Evolutionary conservation across 1,140 invertebrate genomes (phyloP), one percentile per base, ranked within the genome.

Genomic region (Idris sp.): DNA sequence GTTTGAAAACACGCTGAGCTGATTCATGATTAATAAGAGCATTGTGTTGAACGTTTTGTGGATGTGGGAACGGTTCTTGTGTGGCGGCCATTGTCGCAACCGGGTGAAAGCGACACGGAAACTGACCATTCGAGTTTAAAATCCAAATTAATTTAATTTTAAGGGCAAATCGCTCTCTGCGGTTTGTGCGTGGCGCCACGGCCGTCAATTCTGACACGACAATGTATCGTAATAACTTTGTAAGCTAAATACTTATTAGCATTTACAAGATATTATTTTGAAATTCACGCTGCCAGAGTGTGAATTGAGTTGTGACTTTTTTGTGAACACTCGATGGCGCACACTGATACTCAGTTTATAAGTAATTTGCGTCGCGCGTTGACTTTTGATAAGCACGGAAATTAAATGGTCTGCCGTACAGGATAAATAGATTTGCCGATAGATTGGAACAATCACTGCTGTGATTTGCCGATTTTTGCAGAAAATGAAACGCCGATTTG

Each of bases 141-240:
- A 84, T 83, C 81, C 81, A 79, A 83, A 83, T 82, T 83, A 80
- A 83, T 81, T 83, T 81, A 84, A 85, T 85, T 84, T 82, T 76
- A 69, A 78, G 72, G 74, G 74, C 76, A 49, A n/a, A n/a, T n/a
- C n/a, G n/a, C n/a, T n/a, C n/a, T 71, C 64, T 53, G 56, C 18
- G 56, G 46, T 41, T 58, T 36, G 54, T 38, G 10, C 33, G 28
- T 19, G 14, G n/a, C n/a, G n/a, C n/a, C 28, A 8, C 35, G 65
- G 53, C 41, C 33, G 56, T 30, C 49, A 58, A 62, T 56, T 62
- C 38, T 56, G 62, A 69, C 51, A 56, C 59, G 46, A 74, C 56
- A 68, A 51, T 64, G 22, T 48, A 67, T 49, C 62, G 62, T 62
- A 68, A 74, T 68, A 67, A 74, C 62, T 67, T 46, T 10, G 56